These are phyloP conservation scores for Metacarcinus magister DNA, from an alignment of 2,888 invertebrate species.

Conservation along the genomic window DNA sequence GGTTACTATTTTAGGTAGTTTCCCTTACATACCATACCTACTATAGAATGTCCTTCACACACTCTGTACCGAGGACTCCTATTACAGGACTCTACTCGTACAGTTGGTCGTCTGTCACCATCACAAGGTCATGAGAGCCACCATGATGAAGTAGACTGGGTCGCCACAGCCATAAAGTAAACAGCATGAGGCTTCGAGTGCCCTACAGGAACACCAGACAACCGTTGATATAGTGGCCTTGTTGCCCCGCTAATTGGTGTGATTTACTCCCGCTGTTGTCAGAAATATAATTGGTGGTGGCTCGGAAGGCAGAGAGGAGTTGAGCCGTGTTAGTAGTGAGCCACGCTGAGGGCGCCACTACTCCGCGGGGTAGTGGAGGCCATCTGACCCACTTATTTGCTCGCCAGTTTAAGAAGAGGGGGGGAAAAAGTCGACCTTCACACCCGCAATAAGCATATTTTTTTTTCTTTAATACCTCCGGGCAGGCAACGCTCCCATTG, in stretches of 20 bases:
- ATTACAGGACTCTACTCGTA: background rate
- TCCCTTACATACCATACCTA: too few relatives aligned
- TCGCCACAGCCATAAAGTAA: conserved; percentile 28
- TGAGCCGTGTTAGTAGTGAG: background rate
- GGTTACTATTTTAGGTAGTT: too few relatives aligned
- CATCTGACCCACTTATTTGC: conserved; percentile 23
- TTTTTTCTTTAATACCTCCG: background rate
- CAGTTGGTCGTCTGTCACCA: background rate
- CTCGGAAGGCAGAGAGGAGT: background rate
- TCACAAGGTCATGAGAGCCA: background rate
- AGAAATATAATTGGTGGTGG: background rate
- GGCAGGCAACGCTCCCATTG: conserved; percentile 14
- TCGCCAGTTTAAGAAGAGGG: background rate
- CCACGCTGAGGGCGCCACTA: background rate
- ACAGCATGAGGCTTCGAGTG: background rate
- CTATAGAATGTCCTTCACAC: too few relatives aligned
- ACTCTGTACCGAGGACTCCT: background rate
- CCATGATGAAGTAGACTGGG: background rate
- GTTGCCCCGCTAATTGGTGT: conserved; percentile 8
- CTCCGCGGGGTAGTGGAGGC: background rate
- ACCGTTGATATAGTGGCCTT: background rate
- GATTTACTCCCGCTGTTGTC: conserved; percentile 12
- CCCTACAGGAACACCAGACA: background rate
- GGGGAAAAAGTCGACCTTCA: background rate
- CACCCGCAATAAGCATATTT: conserved; percentile 18